Evolutionary conservation across 2,888 invertebrate genomes (phyloP), one percentile per base, ranked within the genome.

Genomic region (Bruchidius siliquastri): DNA sequence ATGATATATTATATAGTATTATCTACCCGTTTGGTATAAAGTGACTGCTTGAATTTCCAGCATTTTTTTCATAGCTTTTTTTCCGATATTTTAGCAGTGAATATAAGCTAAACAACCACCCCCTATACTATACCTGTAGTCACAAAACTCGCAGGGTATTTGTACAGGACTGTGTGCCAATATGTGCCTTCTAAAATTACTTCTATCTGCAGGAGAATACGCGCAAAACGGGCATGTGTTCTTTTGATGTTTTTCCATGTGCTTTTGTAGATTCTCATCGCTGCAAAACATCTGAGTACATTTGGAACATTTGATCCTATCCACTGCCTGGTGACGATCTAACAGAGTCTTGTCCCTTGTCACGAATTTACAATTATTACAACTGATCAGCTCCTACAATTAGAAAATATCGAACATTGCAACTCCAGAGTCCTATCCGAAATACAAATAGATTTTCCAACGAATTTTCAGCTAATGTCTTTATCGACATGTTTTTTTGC

Each of bases 171-270:
- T 80, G 73, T 83, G 83, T 6, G 81, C 82, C 68, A 81, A 83
- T 21, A 80, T 72, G 70, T 83, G 83, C 70, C 82, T 82, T 13
- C 82, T 76, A 71, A 81, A 80, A 73, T 83, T 83, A 72, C 81
- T 82, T 67, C 81, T 78, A 71, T 83, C 82, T 30, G 78, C 80
- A 13, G 82, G 79, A 20, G 80, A 75, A 72, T 83, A 83, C 0
- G 80, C 76, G 72, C 83, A 83, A 71, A 81, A 78, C 6, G 78
- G 79, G 71, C 81, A 81, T 21, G 75, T 69, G 30, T 21, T 22
- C 32, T 72, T 68, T 26, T 72, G 73, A 32, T 78, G 78, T 67
- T 75, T 78, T 18, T 73, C 21, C 72, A 76, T 69, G 71, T 78
- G 78, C 68, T 75, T 76, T 22, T 74, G 74, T 22, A 76, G 74